These are phyloP conservation scores for Hippolais icterina DNA, from an alignment of 2,113 vertebrate genomes.

Conservation along the genomic window DNA sequence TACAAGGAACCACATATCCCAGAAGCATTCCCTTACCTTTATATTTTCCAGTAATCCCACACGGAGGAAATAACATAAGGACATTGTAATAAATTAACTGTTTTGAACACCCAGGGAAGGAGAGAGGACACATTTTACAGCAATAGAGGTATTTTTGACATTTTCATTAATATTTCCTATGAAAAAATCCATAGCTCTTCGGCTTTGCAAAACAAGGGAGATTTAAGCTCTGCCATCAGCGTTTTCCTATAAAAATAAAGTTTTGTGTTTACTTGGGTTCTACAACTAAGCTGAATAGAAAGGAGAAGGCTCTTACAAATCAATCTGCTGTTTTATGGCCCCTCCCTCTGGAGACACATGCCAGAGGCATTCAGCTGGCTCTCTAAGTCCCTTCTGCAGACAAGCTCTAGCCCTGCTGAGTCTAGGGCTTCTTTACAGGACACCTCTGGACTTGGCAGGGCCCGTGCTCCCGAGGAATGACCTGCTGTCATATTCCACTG, in stretches of 20 bases:
- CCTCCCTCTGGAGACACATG: not conserved
- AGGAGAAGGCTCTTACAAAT: conserved; percentile 53
- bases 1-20: not conserved
- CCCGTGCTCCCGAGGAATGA: not conserved
- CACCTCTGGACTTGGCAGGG: not conserved
- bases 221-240: conserved; percentile 53
- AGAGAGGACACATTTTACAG: conserved; percentile 25
- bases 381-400: conserved; percentile 23
- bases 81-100: conserved; percentile 50
- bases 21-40: not conserved
- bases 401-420: not conserved
- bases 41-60: conserved; percentile 16
- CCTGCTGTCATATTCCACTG: not conserved
- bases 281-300: conserved; percentile 60
- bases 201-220: conserved; percentile 29
- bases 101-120: not conserved
- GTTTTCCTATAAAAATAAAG: conserved; percentile 70
- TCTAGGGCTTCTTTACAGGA: not conserved
- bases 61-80: conserved; percentile 11
- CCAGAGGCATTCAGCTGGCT: conserved; percentile 1
- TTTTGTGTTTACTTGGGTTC: conserved; percentile 51
- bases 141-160: conserved; percentile 67
- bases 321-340: conserved; percentile 8
- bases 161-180: conserved; percentile 57
- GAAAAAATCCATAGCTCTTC: not conserved